These are phyloP conservation scores for Drosophila arawakana DNA, from an alignment of 1,140 invertebrate species.

Conservation along the genomic window DNA sequence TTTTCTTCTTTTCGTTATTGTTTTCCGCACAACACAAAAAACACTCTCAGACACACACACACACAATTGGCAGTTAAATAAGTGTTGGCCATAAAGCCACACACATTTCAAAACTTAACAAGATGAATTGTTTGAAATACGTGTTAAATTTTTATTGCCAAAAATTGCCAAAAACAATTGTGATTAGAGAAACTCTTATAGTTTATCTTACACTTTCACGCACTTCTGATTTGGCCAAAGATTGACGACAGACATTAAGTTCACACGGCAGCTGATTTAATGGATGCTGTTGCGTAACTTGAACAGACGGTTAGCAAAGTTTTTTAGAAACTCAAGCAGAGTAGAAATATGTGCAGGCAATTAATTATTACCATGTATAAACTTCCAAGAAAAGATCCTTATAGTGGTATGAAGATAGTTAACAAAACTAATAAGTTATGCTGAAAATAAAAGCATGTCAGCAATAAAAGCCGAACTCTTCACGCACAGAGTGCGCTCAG, in stretches of 20 bases:
- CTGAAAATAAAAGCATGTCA: no score
- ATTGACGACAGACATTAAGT: conserved; percentile 25
- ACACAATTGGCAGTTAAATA: conserved; percentile 37
- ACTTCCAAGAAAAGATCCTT: no score
- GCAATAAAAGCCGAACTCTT: no score
- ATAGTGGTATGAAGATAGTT: background rate
- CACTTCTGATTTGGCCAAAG: background rate
- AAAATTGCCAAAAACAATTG: conserved; percentile 7
- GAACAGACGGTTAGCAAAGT: background rate
- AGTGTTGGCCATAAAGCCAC: conserved; percentile 41
- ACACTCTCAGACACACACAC: background rate
- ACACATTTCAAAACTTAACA: conserved; percentile 17
- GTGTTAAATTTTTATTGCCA: conserved; percentile 6
- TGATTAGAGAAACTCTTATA: conserved; percentile 3
- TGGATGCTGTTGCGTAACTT: conserved; percentile 17
- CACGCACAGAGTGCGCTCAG: no score
- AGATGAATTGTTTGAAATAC: background rate
- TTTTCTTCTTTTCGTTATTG: conserved; percentile 10
- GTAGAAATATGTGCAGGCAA: background rate
- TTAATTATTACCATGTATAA: no score
- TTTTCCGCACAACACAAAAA: background rate
- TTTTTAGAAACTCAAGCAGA: background rate
- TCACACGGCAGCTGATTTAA: background rate
- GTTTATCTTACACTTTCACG: conserved; percentile 31
- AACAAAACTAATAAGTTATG: no score